Evolutionary conservation across 1,140 invertebrate species (phyloP).

Genomic region (Ceratina calcarata): DNA sequence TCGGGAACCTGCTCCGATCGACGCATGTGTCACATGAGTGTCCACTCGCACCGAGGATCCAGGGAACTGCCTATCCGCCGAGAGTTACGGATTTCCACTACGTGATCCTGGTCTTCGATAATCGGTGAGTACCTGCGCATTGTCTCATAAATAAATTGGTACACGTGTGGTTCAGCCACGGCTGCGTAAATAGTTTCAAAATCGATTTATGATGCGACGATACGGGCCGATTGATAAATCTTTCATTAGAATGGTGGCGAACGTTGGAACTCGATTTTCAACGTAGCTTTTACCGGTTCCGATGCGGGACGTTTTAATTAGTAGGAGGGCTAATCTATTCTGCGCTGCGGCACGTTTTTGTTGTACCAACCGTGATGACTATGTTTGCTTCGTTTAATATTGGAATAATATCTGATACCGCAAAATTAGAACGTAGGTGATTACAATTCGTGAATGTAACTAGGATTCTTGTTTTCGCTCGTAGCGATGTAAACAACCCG

Average conservation of each 20-base stretch:
- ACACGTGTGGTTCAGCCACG: neutral
- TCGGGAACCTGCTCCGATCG: neutral
- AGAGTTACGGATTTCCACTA: constrained; percentile 23
- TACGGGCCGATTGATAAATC: constrained; percentile 16
- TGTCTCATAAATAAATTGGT: neutral
- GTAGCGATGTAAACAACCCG: neutral
- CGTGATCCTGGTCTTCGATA: too few relatives aligned
- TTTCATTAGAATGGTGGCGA: neutral
- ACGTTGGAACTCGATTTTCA: too few relatives aligned
- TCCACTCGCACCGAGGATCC: constrained; percentile 15
- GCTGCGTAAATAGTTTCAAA: neutral
- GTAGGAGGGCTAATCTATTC: constrained; percentile 8
- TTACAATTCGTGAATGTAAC: too few relatives aligned
- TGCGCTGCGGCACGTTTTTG: neutral
- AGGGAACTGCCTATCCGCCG: neutral
- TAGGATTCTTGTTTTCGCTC: neutral
- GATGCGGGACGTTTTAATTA: constrained; percentile 43
- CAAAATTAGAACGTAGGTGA: too few relatives aligned
- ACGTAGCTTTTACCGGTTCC: constrained; percentile 16
- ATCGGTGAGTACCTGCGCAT: constrained; percentile 17
- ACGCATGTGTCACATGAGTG: constrained; percentile 43
- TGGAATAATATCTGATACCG: neutral
- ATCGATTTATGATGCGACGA: constrained; percentile 12
- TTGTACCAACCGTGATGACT: neutral
- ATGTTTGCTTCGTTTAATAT: neutral